phyloP scores from a whole-genome alignment of 2,113 vertebrate genomes.

The Acanthisitta chloris region DNA sequence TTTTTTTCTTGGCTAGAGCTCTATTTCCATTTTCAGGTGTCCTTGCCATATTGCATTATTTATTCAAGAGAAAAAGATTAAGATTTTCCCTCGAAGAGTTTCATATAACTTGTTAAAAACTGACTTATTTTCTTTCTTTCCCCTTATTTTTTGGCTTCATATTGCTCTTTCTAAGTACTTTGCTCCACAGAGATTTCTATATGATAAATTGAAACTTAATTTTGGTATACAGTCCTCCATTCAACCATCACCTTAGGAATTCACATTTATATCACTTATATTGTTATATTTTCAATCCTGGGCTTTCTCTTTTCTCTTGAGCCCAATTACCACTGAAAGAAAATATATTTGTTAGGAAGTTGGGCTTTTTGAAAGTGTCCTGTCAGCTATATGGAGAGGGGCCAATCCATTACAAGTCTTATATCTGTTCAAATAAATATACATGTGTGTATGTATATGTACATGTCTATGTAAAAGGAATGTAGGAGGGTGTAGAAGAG shows the following conservation, averaged over 20 bases:
- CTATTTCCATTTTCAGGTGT: conserved; percentile 19
- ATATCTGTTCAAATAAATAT: not conserved
- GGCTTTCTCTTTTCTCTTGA: conserved; percentile 14
- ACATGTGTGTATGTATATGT: not conserved
- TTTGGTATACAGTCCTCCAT: not conserved
- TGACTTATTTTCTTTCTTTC: not conserved
- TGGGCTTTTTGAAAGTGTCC: not conserved
- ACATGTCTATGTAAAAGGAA: not conserved
- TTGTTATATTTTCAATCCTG: not conserved
- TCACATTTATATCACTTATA: conserved; percentile 11
- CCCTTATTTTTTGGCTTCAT: not conserved
- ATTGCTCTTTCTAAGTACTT: not conserved
- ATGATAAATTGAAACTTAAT: conserved; percentile 11
- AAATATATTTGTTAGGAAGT: conserved; percentile 5
- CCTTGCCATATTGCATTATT: conserved; percentile 7
- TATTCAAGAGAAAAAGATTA: conserved; percentile 38
- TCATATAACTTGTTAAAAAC: conserved; percentile 13
- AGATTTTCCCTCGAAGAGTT: conserved; percentile 17
- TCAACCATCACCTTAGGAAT: conserved; percentile 24
- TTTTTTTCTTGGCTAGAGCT: conserved; percentile 16
- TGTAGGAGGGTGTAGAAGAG: not conserved
- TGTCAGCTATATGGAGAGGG: not conserved
- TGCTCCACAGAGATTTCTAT: not conserved
- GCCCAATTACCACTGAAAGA: not conserved
- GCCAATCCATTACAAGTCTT: not conserved